These are phyloP conservation scores for Coregonus sp. DNA, from an alignment of 2,797 vertebrate genomes.

Conservation along the genomic window DNA sequence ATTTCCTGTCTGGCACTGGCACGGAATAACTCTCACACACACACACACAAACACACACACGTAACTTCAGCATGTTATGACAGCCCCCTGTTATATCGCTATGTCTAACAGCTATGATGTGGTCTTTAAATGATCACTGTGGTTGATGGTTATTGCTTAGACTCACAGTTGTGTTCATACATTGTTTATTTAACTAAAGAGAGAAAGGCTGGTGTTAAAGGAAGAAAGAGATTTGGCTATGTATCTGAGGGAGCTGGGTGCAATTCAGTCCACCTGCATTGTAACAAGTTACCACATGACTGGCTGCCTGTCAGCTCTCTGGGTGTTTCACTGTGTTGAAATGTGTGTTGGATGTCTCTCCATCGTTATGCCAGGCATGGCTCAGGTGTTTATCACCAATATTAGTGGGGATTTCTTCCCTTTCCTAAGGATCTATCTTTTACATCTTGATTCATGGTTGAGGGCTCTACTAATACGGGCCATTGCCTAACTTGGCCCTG, in stretches of 20 bases:
- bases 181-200: conserved; percentile 63
- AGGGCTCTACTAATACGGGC: conserved; percentile 2
- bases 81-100: conserved; percentile 64
- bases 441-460: background rate
- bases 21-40: conserved; percentile 6
- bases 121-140: conserved; percentile 65
- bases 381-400: background rate
- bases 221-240: conserved; percentile 23
- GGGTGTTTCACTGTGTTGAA: conserved; percentile 22
- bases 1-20: conserved; percentile 15
- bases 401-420: background rate
- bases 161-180: conserved; percentile 46
- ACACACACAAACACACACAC: too few relatives aligned
- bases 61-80: conserved; percentile 33
- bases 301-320: conserved; percentile 24
- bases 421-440: background rate
- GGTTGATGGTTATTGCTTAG: conserved; percentile 66
- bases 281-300: conserved; percentile 48
- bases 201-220: conserved; percentile 50
- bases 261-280: conserved; percentile 62
- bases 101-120: conserved; percentile 47
- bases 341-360: conserved; percentile 14
- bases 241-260: conserved; percentile 32
- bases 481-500: conserved; percentile 29
- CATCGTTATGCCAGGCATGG: conserved; percentile 36